Evolutionary conservation across 1,140 invertebrate species (phyloP), one percentile per base, ranked within the genome.

Genomic region (Leptopilina clavipes): DNA sequence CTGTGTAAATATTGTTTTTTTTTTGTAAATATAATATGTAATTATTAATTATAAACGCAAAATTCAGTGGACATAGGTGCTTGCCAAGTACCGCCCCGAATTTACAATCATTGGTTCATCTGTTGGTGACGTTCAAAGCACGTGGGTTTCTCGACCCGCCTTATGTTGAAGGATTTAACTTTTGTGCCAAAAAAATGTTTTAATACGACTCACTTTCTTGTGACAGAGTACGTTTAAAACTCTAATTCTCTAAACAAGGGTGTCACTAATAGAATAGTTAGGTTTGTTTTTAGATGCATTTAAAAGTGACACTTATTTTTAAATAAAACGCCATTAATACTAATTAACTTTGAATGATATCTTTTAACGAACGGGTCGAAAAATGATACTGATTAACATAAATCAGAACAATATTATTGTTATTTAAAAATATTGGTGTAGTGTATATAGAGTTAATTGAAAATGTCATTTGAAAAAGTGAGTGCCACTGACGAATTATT

Each of bases 11-110:
- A 31, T 40, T 31, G 6, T 31, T 31, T 31, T 40, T 40, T 40
- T 40, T 9, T 9, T 40, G 25, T 40, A 40, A 40, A 40, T 8
- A 40, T 40, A 40, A 7, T 40, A 31, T n/a, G n/a, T n/a, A n/a
- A n/a, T 31, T 31, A 52, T 8, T 52, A 52, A 52, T 52, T 52
- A n/a, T 52, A 1, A 52, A 7, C 37, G 37, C 5, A 31, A 31
- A 37, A 65, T 25, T 74, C 73, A 18, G 54, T 43, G 43, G 80
- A 76, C 73, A 76, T 84, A 86, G 77, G 79, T 82, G 84, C 79
- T 80, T 87, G 88, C 88, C 88, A 89, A 88, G 88, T 81, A 79
- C 83, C 88, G 87, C 88, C 88, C 87, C 85, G 75, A 48, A 45
- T 74, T 70, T 54, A 52, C 48, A 72, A 76, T 56, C 77, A 86